Base-by-base conservation (phyloP, 2,113 vertebrate genomes). In the Conger conger region DNA sequence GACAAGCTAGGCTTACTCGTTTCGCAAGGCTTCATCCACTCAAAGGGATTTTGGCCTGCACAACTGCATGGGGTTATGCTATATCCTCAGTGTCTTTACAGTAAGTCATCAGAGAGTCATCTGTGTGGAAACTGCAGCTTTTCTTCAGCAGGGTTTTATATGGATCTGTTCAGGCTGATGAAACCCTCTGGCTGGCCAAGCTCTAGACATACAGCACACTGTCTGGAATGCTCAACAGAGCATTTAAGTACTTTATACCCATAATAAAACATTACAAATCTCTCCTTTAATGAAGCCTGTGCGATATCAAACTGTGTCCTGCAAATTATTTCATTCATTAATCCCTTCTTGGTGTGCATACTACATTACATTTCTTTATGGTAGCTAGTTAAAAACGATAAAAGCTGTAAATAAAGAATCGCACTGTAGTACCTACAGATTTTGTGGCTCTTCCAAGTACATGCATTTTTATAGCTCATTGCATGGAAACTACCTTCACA, bases 1-100 rank as follows among this genome's bases (percentile, higher is more conserved):
- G 88, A 88, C 89, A 93, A 93, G 57, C 57, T 63, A 7, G 23
- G 57, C 20, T 63, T 63, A 63, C 57, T 63, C 57, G 20, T 63
- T 63, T 63, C 45, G 11, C 45, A 50, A 50, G 11, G 1, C 45
- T 50, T 50, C 45, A 50, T 50, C 7, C 45, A 15, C 15, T 50
- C 9, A 50, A 50, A 50, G 45, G 45, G 7, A 50, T 50, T 7
- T 50, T 8, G 45, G 40, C 40, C 3, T 42, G 40, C 1, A 42
- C 40, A 5, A 42, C 40, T 42, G 40, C 9, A 42, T 42, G 40
- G 40, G 15, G 18, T 27, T 63, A 63, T 63, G 57, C 57, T 63
- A 18, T 2, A 63, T 63, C 17, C 57, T 23, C 23, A 6, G 57
- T 27, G 57, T 63, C 57, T 50, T 50, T 63, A n/a, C n/a, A n/a